Conservation (phyloP, 2,113 vertebrate genomes). For the Takifugu flavidus region DNA sequence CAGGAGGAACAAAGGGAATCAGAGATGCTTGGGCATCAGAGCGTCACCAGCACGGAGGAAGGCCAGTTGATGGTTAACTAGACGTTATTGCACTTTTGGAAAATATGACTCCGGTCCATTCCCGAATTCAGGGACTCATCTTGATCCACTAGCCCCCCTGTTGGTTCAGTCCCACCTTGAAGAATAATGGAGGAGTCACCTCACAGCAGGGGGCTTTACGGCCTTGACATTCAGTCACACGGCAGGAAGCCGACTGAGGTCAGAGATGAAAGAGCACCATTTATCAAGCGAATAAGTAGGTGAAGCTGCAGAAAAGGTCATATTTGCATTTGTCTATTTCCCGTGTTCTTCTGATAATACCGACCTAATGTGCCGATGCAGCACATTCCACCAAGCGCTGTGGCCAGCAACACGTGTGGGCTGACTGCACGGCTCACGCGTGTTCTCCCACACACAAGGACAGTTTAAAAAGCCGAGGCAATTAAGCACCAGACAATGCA, state of each 20-base stretch:
- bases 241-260: conserved; percentile 33
- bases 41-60: conserved; percentile 10
- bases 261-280: conserved; percentile 33
- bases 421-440: too few species aligned
- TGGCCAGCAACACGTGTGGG: too few species aligned
- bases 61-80: conserved; percentile 16
- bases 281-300: conserved; percentile 26
- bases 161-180: conserved; percentile 17
- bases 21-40: conserved; percentile 28
- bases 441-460: too few species aligned
- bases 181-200: conserved; percentile 16
- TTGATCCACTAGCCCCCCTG: conserved; percentile 2
- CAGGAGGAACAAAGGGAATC: conserved; percentile 47
- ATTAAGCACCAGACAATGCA: too few species aligned
- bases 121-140: not conserved
- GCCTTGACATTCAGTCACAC: conserved; percentile 42
- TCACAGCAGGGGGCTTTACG: conserved; percentile 19
- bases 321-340: conserved; percentile 6
- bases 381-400: too few species aligned
- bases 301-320: conserved; percentile 17
- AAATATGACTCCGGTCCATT: conserved; percentile 1
- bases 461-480: too few species aligned
- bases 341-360: conserved; percentile 2
- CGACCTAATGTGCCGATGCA: not conserved
- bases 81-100: conserved; percentile 6